Base-by-base conservation (phyloP, 2,888 invertebrate species). In the Himalopsyche anomala region DNA sequence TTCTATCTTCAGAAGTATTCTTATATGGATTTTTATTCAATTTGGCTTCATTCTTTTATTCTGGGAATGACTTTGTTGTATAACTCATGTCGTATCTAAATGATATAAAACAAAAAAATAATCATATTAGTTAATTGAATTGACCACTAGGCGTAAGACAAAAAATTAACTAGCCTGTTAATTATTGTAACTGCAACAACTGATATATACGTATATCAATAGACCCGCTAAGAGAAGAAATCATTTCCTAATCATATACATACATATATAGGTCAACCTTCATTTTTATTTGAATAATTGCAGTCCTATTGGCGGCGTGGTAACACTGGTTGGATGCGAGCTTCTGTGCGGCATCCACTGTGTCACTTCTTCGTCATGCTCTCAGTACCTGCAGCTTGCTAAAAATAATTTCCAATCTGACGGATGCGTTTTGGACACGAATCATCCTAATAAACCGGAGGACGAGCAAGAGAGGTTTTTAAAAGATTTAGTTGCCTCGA, bases 241-340 rank as follows among this genome's bases (percentile, higher is more conserved):
- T 40, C 40, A 5, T 40, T 6, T 40, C 40, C 40, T 6, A 82
- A 42, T 54, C 19, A 80, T 81, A 28, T 12, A 28, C 28, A 28
- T 28, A 28, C 28, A 28, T 28, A 51, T 40, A 36, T 80, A 62
- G 19, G 62, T 62, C 8, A 38, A 83, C 2, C 6, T 51, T 62
- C 12, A 17, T 36, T 83, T 83, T 36, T 42, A 42, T 42, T 82
- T 55, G n/a, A 4, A 8, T 85, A 85, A 42, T 89, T 90, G n/a
- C 89, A 94, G 94, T 89, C 93, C 93, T 15, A 91, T 94, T 87
- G 94, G 94, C 89, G 94, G 94, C 84, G 93, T 95, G 87, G 94
- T 94, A 84, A 94, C 94, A 15, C 91, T 95, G 88, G 94, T 95
- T 83, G 94, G 95, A 0, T 94, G 94, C 91, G 95, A 95, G 91